These are phyloP conservation scores for Pseudorhombus dupliciocellatus DNA, from an alignment of 2,113 vertebrate genomes.

Conservation along the genomic window DNA sequence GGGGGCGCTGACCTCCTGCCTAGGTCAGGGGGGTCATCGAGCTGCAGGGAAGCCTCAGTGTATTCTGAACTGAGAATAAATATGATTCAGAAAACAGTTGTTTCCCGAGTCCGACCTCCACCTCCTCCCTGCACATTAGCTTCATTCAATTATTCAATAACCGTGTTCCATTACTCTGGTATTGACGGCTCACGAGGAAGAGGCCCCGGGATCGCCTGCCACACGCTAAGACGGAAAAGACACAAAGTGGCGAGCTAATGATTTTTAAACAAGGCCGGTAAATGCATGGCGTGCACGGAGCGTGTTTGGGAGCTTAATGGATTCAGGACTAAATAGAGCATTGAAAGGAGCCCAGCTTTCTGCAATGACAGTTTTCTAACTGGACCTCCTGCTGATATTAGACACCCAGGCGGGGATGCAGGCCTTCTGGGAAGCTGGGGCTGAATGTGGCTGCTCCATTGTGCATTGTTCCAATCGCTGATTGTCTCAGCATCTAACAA, in stretches of 20 bases:
- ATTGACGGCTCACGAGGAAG: constrained; percentile 51
- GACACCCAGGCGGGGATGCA: background rate
- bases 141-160: constrained; percentile 77
- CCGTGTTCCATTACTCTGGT: constrained; percentile 62
- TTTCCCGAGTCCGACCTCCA: constrained; percentile 21
- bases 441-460: constrained; percentile 27
- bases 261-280: constrained; percentile 34
- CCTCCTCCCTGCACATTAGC: constrained; percentile 61
- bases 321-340: constrained; percentile 25
- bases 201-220: constrained; percentile 36
- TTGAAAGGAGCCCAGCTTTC: background rate
- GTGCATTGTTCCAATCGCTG: constrained; percentile 45
- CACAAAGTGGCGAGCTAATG: constrained; percentile 10
- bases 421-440: constrained; percentile 42
- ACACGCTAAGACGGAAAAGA: constrained; percentile 6
- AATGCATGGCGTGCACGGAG: no score
- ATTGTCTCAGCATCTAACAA: constrained; percentile 52
- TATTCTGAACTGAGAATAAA: constrained; percentile 53
- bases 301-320: constrained; percentile 4
- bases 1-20: constrained; percentile 35
- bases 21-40: constrained; percentile 41
- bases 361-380: constrained; percentile 26
- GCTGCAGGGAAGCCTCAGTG: no score
- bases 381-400: constrained; percentile 13
- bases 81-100: constrained; percentile 16